phyloP scores from a whole-genome alignment of 2,797 vertebrate species.

The Pampus argenteus region DNA sequence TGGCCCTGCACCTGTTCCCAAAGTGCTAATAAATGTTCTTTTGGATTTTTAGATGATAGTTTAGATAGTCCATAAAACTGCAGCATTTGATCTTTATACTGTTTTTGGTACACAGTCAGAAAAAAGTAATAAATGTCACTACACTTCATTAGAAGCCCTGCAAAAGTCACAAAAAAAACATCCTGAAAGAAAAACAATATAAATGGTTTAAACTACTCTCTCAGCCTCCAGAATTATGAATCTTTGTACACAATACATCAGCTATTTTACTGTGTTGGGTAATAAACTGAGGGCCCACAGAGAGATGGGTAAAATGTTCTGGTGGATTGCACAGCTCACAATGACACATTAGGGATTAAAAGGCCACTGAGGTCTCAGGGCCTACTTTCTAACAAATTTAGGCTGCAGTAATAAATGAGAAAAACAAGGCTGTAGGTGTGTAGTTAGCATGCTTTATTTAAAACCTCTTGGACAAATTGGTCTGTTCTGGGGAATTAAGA shows the following conservation, averaged over 20 bases:
- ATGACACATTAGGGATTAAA: constrained; percentile 29
- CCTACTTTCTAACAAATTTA: constrained; percentile 36
- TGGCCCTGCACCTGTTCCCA: constrained; percentile 24
- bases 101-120: background rate
- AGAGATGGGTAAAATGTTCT: constrained; percentile 12
- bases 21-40: constrained; percentile 23
- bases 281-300: constrained; percentile 16
- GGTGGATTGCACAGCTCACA: background rate
- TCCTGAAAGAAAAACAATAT: constrained; percentile 11
- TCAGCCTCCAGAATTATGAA: constrained; percentile 5
- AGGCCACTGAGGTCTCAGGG: constrained; percentile 12
- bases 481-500: constrained; percentile 38
- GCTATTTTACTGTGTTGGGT: constrained; percentile 22
- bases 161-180: constrained; percentile 1
- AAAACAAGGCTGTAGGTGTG: background rate
- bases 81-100: background rate
- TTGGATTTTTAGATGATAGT: constrained; percentile 8
- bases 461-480: constrained; percentile 47
- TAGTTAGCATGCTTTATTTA: constrained; percentile 25
- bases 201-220: background rate
- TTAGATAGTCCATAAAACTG: background rate
- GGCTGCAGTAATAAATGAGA: constrained; percentile 27
- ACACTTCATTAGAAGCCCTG: constrained; percentile 3
- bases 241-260: constrained; percentile 6
- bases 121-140: constrained; percentile 10